Base-by-base conservation (phyloP, 1,140 invertebrate species). In the Frieseomelitta varia region DNA sequence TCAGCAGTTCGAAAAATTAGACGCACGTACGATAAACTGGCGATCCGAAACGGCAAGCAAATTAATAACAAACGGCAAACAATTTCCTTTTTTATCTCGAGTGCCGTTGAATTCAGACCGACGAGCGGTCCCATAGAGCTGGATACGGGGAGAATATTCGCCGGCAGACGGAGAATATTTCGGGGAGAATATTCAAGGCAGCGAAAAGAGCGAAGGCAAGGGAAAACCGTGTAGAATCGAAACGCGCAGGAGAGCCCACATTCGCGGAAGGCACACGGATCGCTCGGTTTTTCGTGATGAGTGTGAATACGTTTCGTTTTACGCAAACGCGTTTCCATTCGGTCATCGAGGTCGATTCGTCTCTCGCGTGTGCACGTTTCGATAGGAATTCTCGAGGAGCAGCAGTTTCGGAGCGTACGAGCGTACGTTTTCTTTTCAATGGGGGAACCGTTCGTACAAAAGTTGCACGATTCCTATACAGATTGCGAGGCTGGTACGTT, bases 231-330 rank as follows among this genome's bases (percentile, higher is more conserved):
- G 10, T 24, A n/a, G 27, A 74, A 27, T 2, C 6, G 15, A 72
- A 72, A 53, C n/a, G n/a, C 2, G 24, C 17, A 19, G n/a, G 53
- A n/a, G 30, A 63, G n/a, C 30, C 8, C 39, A 47, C 39, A 47
- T 47, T 47, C 39, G 39, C 39, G 39, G 39, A 14, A 61, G 74
- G 34, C 21, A 19, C 75, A 14, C 58, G 51, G 30, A 24, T 55
- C 51, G 67, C 51, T 56, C 15, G 53, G 34, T 79, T 12, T 79
- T 56, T 51, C 34, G 67, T n/a, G 39, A 61, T 61, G 39, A 27
- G 19, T 19, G 65, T 71, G 78, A 71, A 79, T 79, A 79, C 53
- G 78, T 79, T 56, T 58, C 78, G 78, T 79, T 79, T 71, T 58
- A 79, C 67, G 53, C n/a, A 77, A 76, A 77, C 34, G 58, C 75